Evolutionary conservation across 1,140 invertebrate species (phyloP).

Genomic region (Leptoteleia sp.): DNA sequence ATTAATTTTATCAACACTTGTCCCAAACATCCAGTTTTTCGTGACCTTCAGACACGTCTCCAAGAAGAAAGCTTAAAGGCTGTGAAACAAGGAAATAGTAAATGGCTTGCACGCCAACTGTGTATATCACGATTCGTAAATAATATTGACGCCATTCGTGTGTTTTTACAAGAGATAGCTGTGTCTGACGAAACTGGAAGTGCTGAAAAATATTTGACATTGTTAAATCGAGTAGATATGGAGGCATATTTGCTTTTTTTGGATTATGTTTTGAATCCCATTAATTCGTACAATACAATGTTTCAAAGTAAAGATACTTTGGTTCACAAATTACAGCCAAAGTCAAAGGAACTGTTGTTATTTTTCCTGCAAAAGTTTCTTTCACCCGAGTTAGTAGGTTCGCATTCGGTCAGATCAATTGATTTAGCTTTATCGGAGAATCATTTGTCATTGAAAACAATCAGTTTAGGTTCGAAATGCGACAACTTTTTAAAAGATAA

Average conservation of each 20-base stretch:
- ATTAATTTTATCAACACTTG: conserved; percentile 16
- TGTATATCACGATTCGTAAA: conserved; percentile 6
- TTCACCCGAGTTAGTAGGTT: background rate
- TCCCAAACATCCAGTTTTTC: conserved; percentile 40
- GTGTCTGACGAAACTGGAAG: conserved; percentile 2
- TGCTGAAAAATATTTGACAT: background rate
- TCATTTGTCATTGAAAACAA: background rate
- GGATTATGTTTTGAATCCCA: conserved; percentile 7
- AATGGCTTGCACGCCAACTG: conserved; percentile 18
- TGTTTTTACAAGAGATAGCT: conserved; percentile 23
- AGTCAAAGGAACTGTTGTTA: conserved; percentile 5
- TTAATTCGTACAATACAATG: conserved; percentile 26
- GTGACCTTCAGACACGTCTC: conserved; percentile 24
- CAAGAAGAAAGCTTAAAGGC: conserved; percentile 1
- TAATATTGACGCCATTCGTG: background rate
- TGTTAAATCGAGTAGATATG: conserved; percentile 11
- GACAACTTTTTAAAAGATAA: conserved; percentile 4
- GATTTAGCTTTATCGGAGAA: background rate
- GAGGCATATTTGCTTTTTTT: conserved; percentile 37
- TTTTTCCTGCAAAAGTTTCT: conserved; percentile 21
- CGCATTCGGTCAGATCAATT: background rate
- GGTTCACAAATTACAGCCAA: conserved; percentile 25
- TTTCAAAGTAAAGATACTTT: conserved; percentile 22
- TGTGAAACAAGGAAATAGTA: conserved; percentile 3
- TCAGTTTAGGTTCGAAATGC: conserved; percentile 13